A percentile compares a stretch with the other conserved stretches of the same genome.
Conservation (phyloP, 2,888 invertebrate genomes). For the Lissocephala sabroskyi region DNA sequence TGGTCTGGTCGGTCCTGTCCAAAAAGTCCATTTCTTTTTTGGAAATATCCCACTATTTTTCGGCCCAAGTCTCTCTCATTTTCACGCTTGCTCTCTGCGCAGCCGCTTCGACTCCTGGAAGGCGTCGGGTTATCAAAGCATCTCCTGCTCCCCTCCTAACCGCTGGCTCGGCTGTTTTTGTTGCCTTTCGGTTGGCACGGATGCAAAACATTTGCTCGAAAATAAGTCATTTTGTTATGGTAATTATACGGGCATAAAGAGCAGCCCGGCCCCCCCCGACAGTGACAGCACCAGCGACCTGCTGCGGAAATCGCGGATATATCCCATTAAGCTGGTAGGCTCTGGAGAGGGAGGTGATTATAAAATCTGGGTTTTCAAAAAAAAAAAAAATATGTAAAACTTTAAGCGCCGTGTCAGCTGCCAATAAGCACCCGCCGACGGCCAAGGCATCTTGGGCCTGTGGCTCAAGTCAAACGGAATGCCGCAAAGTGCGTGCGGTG, state of each 20-base stretch:
- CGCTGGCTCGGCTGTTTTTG: no score
- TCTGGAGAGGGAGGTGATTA: not conserved
- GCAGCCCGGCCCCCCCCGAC: not conserved
- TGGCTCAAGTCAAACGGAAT: no score
- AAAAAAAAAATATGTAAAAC: no score
- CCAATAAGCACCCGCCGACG: constrained; percentile 62
- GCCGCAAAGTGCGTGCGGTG: constrained; percentile 18
- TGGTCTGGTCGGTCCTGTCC: no score
- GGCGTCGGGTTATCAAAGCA: constrained; percentile 1
- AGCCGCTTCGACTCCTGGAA: not conserved
- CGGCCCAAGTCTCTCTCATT: not conserved
- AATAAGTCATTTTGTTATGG: constrained; percentile 59
- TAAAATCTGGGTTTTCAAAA: not conserved
- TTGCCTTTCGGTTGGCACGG: constrained; percentile 23
- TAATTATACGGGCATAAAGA: constrained; percentile 50
- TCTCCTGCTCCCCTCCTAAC: not conserved
- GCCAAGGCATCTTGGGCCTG: no score
- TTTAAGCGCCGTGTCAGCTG: constrained; percentile 60
- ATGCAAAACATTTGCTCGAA: constrained; percentile 37
- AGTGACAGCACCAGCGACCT: constrained; percentile 27
- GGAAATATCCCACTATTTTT: constrained; percentile 21
- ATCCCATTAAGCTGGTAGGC: not conserved
- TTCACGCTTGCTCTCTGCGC: not conserved
- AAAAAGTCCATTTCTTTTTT: no score
- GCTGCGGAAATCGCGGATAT: constrained; percentile 20